Conservation (phyloP, 2,888 invertebrate species). For the Choristoneura rosaceana region DNA sequence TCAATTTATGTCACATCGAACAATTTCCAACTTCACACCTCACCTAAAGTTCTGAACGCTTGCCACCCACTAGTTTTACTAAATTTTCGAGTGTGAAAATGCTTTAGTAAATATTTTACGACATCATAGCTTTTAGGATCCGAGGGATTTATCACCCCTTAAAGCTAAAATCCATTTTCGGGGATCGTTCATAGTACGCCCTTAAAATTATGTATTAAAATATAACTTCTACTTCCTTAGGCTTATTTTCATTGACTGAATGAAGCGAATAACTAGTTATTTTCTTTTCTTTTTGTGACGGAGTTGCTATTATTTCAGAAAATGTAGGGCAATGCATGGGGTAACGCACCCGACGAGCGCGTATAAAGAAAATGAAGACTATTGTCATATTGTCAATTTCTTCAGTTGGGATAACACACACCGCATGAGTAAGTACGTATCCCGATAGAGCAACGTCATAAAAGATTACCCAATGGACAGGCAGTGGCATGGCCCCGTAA, state of each 20-base stretch:
- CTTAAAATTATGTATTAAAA: constrained; percentile 1
- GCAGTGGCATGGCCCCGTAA: no score
- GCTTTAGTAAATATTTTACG: constrained; percentile 18
- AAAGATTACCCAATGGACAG: no score
- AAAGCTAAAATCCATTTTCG: constrained; percentile 15
- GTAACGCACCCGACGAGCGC: background rate
- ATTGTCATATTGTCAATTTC: no score
- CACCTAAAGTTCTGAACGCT: constrained; percentile 3
- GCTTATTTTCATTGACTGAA: background rate
- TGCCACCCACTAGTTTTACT: constrained; percentile 9
- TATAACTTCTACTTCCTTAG: background rate
- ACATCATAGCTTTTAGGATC: constrained; percentile 12
- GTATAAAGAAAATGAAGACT: background rate
- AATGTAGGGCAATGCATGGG: background rate
- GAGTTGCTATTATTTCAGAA: background rate
- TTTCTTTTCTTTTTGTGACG: background rate
- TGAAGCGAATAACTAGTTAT: background rate
- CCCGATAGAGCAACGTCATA: background rate
- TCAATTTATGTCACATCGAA: background rate
- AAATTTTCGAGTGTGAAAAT: constrained; percentile 2
- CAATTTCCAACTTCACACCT: background rate
- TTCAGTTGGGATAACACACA: background rate
- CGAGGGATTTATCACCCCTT: background rate
- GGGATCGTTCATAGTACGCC: constrained; percentile 5
- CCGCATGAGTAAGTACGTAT: background rate